Base-by-base conservation (phyloP, 2,888 invertebrate species). In the Torymus aiolomorphi region DNA sequence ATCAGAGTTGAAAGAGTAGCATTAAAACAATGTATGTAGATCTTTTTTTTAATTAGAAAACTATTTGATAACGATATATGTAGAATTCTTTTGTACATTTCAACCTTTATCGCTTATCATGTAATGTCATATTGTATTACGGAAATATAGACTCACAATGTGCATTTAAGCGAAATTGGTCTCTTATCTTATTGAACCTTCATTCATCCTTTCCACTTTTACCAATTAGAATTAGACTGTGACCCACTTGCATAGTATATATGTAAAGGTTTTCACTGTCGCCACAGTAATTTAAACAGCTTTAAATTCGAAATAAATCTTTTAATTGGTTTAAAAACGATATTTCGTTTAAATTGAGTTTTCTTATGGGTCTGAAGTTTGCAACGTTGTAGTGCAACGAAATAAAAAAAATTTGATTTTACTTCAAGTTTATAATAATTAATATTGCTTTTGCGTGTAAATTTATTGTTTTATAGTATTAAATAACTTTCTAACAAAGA, bases 71-170 rank as follows among this genome's bases (percentile, higher is more conserved):
- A 77, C 12, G 52, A 71, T 73, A 73, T 18, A 56, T 49, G 63
- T 80, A 80, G 63, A 16, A 67, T 77, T 80, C 69, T 80, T 80
- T 80, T 81, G 78, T 81, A 81, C 75, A 75, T 78, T 78, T 66
- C 49, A 78, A 71, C 20, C 75, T 81, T 75, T 75, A 78, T 76
- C 70, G 75, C 80, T 77, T 77, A 72, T 76, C 59, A 72, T 78
- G 59, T 78, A 76, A 72, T 78, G 72, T 70, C 74, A 71, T 75
- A 81, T 62, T 72, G 75, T 81, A 81, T 62, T 75, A 76, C 77
- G 67, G 61, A 75, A 78, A 81, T 81, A 78, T 81, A 81, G 67
- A 81, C 71, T 81, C 71, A 72, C 75, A 78, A 75, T 75, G 75
- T 81, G 81, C 81, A 81, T 81, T 81, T 78, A 71, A 65, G 51